Evolutionary conservation across 2,113 vertebrate species (phyloP).

Genomic region (Dissostichus mawsoni): DNA sequence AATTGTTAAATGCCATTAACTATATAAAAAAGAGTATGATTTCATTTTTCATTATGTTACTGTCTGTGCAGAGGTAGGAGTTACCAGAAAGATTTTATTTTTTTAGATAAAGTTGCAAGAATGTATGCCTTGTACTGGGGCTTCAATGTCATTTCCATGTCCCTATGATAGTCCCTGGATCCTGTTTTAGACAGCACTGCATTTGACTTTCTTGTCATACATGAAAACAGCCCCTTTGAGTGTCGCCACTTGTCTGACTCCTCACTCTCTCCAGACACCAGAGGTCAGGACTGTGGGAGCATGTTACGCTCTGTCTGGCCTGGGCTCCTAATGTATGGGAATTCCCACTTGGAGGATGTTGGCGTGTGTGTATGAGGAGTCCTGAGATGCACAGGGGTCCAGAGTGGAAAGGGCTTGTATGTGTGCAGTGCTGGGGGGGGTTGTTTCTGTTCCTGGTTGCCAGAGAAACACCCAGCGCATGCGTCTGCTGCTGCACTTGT

Average conservation of each 20-base stretch:
- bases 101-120: neutral
- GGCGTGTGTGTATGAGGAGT: constrained; percentile 33
- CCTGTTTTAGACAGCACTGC: neutral
- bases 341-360: constrained; percentile 51
- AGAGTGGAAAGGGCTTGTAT: constrained; percentile 8
- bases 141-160: neutral
- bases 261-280: constrained; percentile 26
- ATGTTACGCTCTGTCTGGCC: constrained; percentile 33
- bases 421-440: constrained; percentile 29
- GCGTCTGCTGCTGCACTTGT: constrained; percentile 78
- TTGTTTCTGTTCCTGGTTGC: constrained; percentile 79
- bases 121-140: constrained; percentile 16
- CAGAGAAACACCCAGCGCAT: constrained; percentile 80
- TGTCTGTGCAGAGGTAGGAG: constrained; percentile 8
- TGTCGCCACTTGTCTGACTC: constrained; percentile 52
- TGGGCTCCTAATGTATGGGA: constrained; percentile 41
- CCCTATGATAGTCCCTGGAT: neutral
- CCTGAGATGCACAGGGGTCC: constrained; percentile 23
- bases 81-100: neutral
- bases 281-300: constrained; percentile 56
- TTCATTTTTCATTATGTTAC: constrained; percentile 5
- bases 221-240: constrained; percentile 23
- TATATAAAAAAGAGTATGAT: neutral
- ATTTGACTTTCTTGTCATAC: constrained; percentile 35
- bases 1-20: neutral